Percentiles rank a stretch among this genome's conserved stretches.
Evolutionary conservation across 2,797 vertebrate species (phyloP).

Genomic region (Choloepus didactylus): DNA sequence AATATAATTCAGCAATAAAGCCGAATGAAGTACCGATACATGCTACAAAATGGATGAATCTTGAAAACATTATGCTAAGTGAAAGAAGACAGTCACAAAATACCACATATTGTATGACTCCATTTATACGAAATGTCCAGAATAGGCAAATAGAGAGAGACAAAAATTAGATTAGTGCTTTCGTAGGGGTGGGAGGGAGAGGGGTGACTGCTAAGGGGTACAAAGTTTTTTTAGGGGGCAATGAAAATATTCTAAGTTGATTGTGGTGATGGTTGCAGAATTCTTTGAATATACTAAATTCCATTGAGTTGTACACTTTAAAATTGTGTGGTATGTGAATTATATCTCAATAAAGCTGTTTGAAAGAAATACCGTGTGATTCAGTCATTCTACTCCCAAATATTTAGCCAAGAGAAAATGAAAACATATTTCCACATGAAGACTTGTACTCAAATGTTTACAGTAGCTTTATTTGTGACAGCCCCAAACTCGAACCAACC

Average conservation of each 20-base stretch:
- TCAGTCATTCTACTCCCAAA: not conserved
- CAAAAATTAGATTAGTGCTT: too few species aligned
- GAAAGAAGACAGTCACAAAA: not conserved
- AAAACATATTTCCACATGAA: not conserved
- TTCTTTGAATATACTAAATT: not conserved
- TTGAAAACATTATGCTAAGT: not conserved
- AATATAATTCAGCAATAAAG: too few species aligned
- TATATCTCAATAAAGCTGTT: not conserved
- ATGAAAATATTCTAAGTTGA: not conserved
- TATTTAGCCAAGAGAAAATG: conserved; percentile 22
- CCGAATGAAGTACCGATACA: too few species aligned
- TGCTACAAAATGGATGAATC: too few species aligned
- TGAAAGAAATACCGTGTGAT: too few species aligned
- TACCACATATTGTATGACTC: not conserved
- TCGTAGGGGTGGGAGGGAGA: not conserved
- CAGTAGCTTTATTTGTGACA: not conserved
- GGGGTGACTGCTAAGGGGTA: not conserved
- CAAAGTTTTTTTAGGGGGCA: not conserved
- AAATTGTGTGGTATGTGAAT: not conserved
- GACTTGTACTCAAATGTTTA: not conserved
- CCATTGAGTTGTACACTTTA: not conserved
- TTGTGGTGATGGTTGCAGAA: not conserved
- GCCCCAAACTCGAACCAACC: not conserved
- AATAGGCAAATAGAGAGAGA: too few species aligned
- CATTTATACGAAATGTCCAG: too few species aligned